phyloP scores from a whole-genome alignment of 2,888 invertebrate species.

The Nineta flava region DNA sequence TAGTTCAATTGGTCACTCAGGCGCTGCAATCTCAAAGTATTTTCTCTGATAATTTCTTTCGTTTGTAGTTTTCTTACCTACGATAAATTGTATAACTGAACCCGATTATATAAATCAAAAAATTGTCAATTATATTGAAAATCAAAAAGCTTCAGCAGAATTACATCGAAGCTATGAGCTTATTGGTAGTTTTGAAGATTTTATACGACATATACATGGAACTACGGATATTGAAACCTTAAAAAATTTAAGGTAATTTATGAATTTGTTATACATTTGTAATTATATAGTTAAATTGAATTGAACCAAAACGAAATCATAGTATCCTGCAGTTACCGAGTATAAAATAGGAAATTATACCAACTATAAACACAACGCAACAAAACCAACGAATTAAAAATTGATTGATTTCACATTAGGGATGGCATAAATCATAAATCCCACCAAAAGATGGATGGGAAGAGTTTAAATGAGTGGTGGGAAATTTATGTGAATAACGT shows the following conservation, averaged over 20 bases:
- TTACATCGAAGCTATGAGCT: constrained; percentile 75
- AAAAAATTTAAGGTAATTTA: constrained; percentile 54
- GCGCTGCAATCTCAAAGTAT: too few species aligned
- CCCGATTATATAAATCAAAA: constrained; percentile 86
- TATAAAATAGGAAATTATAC: too few species aligned
- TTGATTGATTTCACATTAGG: too few species aligned
- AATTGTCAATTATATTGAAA: constrained; percentile 67
- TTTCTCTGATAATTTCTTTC: background rate
- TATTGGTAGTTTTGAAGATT: constrained; percentile 80
- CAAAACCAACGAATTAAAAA: too few species aligned
- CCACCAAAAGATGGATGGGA: too few species aligned
- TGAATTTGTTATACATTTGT: background rate
- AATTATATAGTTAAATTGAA: background rate
- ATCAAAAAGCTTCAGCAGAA: constrained; percentile 59
- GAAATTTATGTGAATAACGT: too few species aligned
- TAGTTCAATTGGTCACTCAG: too few species aligned
- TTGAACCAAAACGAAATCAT: too few species aligned
- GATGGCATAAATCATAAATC: too few species aligned
- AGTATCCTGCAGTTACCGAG: too few species aligned
- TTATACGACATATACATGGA: constrained; percentile 66
- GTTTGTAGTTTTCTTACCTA: constrained; percentile 58
- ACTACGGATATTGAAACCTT: constrained; percentile 69
- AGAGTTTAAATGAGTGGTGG: too few species aligned
- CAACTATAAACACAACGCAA: too few species aligned
- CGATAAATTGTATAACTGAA: constrained; percentile 70